Conservation (phyloP, 2,113 vertebrate species). For the Butorides virescens region DNA sequence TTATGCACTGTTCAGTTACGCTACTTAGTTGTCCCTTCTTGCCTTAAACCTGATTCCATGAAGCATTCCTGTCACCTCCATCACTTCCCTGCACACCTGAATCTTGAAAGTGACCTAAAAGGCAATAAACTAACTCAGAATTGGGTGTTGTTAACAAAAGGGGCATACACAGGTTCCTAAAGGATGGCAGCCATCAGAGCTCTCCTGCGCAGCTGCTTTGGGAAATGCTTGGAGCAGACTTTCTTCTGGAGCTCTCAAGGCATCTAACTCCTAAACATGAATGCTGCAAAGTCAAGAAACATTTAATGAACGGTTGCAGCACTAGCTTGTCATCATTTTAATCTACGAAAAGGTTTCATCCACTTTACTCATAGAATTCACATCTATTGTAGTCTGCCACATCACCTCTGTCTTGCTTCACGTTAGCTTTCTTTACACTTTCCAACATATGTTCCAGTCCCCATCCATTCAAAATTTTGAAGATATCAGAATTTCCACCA, state of each 20-base stretch:
- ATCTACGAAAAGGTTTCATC: fast-evolving
- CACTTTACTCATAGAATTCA: background rate
- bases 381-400: background rate
- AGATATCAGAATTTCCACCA: background rate
- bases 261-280: background rate
- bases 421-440: background rate
- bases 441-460: background rate
- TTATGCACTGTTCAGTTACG: fast-evolving
- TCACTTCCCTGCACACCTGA: background rate
- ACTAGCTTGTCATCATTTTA: background rate
- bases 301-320: background rate
- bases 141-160: background rate
- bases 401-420: background rate
- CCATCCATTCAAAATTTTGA: background rate
- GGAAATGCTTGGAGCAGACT: background rate
- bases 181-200: background rate
- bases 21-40: background rate
- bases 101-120: background rate
- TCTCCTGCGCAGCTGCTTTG: background rate
- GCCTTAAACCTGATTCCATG: background rate
- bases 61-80: background rate
- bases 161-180: background rate
- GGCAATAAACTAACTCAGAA: background rate
- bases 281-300: background rate
- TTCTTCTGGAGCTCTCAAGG: background rate